Evolutionary conservation across 2,888 invertebrate genomes (phyloP).

Genomic region (Isoperla grammatica): DNA sequence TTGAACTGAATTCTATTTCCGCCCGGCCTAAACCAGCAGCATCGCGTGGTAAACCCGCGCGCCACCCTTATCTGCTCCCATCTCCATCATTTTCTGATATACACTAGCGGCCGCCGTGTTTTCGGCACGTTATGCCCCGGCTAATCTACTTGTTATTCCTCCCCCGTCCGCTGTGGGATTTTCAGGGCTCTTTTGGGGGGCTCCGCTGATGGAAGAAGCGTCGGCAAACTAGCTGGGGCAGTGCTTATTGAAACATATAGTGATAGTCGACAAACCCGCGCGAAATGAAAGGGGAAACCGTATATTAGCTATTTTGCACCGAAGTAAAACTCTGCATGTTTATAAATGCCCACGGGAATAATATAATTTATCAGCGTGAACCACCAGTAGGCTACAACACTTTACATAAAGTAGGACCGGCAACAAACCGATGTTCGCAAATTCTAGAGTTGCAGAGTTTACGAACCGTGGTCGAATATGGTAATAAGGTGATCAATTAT

Average conservation of each 20-base stretch:
- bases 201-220: constrained; percentile 6
- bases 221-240: background rate
- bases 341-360: background rate
- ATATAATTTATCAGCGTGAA: too few relatives aligned
- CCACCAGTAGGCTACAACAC: too few relatives aligned
- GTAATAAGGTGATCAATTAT: too few relatives aligned
- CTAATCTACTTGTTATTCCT: constrained; percentile 27
- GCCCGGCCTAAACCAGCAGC: background rate
- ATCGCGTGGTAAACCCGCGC: background rate
- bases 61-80: background rate
- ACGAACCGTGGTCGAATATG: too few relatives aligned
- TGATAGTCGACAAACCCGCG: background rate
- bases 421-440: too few relatives aligned
- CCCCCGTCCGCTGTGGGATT: constrained; percentile 21
- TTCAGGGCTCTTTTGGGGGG: constrained; percentile 14
- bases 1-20: constrained; percentile 12
- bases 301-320: constrained; percentile 2
- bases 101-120: constrained; percentile 1
- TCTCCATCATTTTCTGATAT: constrained; percentile 9
- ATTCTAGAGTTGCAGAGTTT: too few relatives aligned
- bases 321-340: background rate
- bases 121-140: background rate
- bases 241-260: constrained; percentile 23
- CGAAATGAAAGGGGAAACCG: constrained; percentile 4
- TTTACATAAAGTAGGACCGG: too few relatives aligned